phyloP scores from a whole-genome alignment of 2,797 vertebrate species.

The Heteromormyrus szaboi region DNA sequence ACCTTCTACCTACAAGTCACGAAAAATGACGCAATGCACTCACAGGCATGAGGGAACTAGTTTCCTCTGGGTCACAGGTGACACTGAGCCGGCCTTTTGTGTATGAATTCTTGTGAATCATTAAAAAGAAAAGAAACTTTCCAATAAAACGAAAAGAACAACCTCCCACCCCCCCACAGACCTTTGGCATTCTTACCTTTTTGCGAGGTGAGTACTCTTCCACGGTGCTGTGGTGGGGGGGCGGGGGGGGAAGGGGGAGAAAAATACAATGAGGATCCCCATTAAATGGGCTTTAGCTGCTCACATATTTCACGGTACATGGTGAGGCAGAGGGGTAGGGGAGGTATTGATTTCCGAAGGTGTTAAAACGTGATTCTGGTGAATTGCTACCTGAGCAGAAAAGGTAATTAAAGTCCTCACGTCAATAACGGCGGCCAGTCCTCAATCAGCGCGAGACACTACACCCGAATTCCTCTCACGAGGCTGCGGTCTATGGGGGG shows the following conservation, averaged over 20 bases:
- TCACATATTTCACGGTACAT: neutral
- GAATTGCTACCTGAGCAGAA: neutral
- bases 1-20: neutral
- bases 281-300: neutral
- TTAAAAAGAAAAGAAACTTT: neutral
- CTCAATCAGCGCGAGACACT: neutral
- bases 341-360: neutral
- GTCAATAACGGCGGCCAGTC: neutral
- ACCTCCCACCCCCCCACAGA: neutral
- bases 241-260: conserved; percentile 35
- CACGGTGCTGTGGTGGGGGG: conserved; percentile 71
- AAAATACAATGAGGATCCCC: neutral
- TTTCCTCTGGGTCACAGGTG: neutral
- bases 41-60: neutral
- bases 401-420: conserved; percentile 7
- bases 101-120: neutral
- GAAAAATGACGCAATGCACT: neutral
- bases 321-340: neutral
- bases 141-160: neutral
- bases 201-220: conserved; percentile 90
- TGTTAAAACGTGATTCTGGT: neutral
- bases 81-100: neutral
- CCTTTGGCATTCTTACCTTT: conserved; percentile 72
- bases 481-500: neutral
- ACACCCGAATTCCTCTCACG: too few species aligned